Base-by-base conservation (phyloP, 2,797 vertebrate genomes). In the Gastrophryne carolinensis region DNA sequence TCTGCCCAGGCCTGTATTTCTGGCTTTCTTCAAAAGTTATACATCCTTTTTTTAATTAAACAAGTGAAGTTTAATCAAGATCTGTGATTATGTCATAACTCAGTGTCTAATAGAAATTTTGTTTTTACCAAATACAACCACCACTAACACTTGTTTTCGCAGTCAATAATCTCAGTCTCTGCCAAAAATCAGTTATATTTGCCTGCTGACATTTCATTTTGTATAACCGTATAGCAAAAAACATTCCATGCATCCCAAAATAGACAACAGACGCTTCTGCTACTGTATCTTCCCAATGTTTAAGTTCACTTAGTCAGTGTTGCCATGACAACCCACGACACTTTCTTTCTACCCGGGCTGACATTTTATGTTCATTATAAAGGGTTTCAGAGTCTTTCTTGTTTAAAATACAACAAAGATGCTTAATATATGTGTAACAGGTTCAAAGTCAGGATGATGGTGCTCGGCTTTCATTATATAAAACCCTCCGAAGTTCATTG, bases 151-250 rank as follows among this genome's bases (percentile, higher is more conserved):
- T 35, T 15, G 61, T 32, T 67, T 66, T 26, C 7, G 17, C 41
- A 61, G 54, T 35, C 73, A 68, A 26, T 68, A 21, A 58, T 39
- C 39, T 24, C 49, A 11, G 30, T 37, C 9, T 41, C 63, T 44
- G 72, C 72, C 65, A 56, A 47, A 58, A 32, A 21, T 13, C 37
- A 60, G 50, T 35, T 67, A 50, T 19, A 50, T 29, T 75, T 67
- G 53, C 37, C 29, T 75, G 63, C 58, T 37, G 53, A 71, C 53
- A 71, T 60, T 71, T 71, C 13, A 12, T 71, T 34, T 47, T 58
- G 35, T 37, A 61, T 50, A 63, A 73, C 57, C 34, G 54, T 29
- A 63, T 41, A 69, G 66, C 34, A 26, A 30, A 69, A n/a, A 69
- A 56, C 65, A 68, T 64, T 65, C 65, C 35, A 47, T 65, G 50